Evolutionary conservation across 1,140 invertebrate species (phyloP).

Genomic region (Drosophila mayri): DNA sequence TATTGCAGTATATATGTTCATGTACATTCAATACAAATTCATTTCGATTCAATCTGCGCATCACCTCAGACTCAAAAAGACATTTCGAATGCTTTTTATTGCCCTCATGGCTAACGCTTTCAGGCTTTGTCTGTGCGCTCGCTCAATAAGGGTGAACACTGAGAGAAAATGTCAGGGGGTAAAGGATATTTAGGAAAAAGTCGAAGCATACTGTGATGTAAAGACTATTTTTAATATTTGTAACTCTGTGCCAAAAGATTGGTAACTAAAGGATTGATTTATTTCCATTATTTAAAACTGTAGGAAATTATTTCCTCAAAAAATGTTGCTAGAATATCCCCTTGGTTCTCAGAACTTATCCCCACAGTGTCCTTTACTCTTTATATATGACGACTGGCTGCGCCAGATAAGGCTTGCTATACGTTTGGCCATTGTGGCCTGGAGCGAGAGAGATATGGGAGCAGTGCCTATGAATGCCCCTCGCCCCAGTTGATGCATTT

Average conservation of each 20-base stretch:
- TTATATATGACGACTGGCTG: conserved; percentile 4
- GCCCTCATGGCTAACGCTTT: conserved; percentile 53
- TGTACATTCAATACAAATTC: conserved; percentile 70
- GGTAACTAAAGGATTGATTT: neutral
- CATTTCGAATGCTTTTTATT: conserved; percentile 73
- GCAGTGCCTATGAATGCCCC: neutral
- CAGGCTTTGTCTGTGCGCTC: conserved; percentile 4
- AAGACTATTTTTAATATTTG: neutral
- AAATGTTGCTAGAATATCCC: neutral
- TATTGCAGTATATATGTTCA: neutral
- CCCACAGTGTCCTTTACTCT: neutral
- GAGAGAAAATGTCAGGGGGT: neutral
- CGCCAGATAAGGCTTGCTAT: conserved; percentile 7
- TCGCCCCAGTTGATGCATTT: conserved; percentile 49
- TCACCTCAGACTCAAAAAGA: conserved; percentile 61
- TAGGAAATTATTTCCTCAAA: neutral
- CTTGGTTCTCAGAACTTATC: neutral
- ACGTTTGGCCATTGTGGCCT: conserved; percentile 11
- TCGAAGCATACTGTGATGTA: no score
- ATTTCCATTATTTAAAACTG: neutral
- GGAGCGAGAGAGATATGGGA: conserved; percentile 14
- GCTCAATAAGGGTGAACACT: neutral
- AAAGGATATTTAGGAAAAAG: no score
- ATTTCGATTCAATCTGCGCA: conserved; percentile 69
- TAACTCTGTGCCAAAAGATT: neutral